A percentile compares a stretch with the other conserved stretches of the same genome.
phyloP scores from a whole-genome alignment of 2,797 vertebrate genomes.

The Phataginus tetradactyla region DNA sequence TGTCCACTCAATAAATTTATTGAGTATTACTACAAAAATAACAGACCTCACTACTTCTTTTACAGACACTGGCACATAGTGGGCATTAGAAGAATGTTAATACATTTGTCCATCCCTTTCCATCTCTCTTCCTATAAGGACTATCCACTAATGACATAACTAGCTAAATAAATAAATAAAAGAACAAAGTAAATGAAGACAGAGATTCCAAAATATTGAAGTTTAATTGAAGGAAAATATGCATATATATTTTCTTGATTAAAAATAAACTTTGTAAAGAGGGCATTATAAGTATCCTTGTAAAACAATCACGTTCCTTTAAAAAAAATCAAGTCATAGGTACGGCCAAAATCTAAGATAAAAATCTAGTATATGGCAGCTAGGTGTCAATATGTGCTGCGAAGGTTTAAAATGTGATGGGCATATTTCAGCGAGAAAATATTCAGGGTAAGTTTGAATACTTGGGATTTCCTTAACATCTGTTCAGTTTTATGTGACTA shows the following conservation, averaged over 20 bases:
- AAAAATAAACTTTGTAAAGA: slow-evolving; percentile 24
- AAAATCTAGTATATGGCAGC: neutral
- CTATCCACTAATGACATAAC: neutral
- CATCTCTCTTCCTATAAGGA: neutral
- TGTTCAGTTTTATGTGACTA: neutral
- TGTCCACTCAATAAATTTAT: neutral
- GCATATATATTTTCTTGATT: neutral
- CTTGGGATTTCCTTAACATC: neutral
- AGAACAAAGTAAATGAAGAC: neutral
- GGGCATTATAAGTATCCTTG: neutral
- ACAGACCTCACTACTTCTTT: neutral
- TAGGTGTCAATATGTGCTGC: neutral
- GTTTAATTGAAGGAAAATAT: neutral
- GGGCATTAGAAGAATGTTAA: neutral
- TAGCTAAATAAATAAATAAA: neutral
- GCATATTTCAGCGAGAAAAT: slow-evolving; percentile 1
- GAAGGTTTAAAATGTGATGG: neutral
- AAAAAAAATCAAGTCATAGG: neutral
- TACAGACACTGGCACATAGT: neutral
- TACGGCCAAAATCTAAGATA: neutral
- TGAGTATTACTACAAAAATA: neutral
- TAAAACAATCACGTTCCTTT: neutral
- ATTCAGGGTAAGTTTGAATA: neutral
- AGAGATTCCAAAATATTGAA: slow-evolving; percentile 15
- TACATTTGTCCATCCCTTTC: neutral